These are phyloP conservation scores for Margaritifera margaritifera DNA, from an alignment of 2,888 invertebrate genomes.

Conservation along the genomic window DNA sequence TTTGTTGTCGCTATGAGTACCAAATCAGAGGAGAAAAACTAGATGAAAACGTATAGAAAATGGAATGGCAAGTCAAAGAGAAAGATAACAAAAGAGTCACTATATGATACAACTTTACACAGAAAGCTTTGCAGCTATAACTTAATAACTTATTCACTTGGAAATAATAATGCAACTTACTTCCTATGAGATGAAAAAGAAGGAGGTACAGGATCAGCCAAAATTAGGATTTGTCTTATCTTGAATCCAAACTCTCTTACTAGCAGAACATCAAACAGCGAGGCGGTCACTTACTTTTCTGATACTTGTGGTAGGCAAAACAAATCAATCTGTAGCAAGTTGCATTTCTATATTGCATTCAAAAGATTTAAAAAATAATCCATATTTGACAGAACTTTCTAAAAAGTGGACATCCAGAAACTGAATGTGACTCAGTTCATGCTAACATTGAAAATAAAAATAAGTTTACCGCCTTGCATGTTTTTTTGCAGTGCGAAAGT, in stretches of 20 bases:
- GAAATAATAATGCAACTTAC: constrained; percentile 15
- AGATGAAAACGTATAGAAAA: constrained; percentile 4
- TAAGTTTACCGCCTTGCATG: no score
- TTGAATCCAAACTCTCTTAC: no score
- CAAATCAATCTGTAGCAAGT: no score
- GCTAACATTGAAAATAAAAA: no score
- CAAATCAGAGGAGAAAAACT: constrained; percentile 4
- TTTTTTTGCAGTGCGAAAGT: no score
- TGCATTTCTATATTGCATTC: no score
- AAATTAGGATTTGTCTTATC: constrained; percentile 12
- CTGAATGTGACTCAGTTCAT: no score
- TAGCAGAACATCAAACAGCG: not conserved
- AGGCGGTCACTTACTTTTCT: constrained; percentile 3
- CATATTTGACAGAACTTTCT: not conserved
- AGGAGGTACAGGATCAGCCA: constrained; percentile 18
- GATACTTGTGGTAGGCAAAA: constrained; percentile 1
- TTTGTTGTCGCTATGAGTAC: constrained; percentile 12
- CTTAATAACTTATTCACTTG: constrained; percentile 15
- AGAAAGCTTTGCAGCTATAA: constrained; percentile 21
- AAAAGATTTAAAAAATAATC: constrained; percentile 1
- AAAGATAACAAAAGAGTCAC: constrained; percentile 7
- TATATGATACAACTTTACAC: constrained; percentile 5
- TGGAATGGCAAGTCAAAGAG: constrained; percentile 11
- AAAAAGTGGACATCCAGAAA: not conserved
- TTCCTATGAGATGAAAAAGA: constrained; percentile 23